phyloP scores from a whole-genome alignment of 1,140 invertebrate species.

The Drosophila navojoa region DNA sequence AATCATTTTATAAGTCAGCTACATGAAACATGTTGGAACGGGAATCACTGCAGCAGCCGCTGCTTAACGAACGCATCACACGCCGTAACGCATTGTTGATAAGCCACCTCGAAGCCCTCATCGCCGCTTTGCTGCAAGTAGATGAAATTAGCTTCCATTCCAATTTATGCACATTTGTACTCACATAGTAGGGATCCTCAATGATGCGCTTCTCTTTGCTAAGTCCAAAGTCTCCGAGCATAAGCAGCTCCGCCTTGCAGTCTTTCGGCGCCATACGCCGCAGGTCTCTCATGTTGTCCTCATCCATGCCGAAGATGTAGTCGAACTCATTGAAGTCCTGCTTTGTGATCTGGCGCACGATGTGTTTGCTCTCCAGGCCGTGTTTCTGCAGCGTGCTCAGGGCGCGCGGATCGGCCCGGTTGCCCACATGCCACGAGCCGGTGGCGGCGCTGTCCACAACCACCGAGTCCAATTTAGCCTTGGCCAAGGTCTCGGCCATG shows the following conservation, averaged over 20 bases:
- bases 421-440: conserved; percentile 93
- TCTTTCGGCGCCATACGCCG: conserved; percentile 86
- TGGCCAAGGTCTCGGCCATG: conserved; percentile 89
- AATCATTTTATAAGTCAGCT: conserved; percentile 4
- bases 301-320: conserved; percentile 96
- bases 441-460: conserved; percentile 96
- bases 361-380: conserved; percentile 89
- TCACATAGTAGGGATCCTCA: conserved; percentile 94
- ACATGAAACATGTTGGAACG: conserved; percentile 32
- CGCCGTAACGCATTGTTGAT: conserved; percentile 88
- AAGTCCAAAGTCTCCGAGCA: conserved; percentile 93
- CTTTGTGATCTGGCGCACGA: conserved; percentile 89
- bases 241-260: conserved; percentile 88
- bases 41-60: conserved; percentile 51
- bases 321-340: conserved; percentile 92
- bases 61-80: conserved; percentile 88
- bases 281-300: conserved; percentile 90
- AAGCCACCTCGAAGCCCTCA: conserved; percentile 89
- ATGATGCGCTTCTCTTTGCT: conserved; percentile 90
- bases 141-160: background rate
- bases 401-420: conserved; percentile 91
- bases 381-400: conserved; percentile 89
- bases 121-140: conserved; percentile 86
- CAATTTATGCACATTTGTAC: conserved; percentile 37
- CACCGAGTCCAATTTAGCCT: conserved; percentile 86